Base-by-base conservation (phyloP, 2,888 invertebrate genomes). In the Epirrita christyi region DNA sequence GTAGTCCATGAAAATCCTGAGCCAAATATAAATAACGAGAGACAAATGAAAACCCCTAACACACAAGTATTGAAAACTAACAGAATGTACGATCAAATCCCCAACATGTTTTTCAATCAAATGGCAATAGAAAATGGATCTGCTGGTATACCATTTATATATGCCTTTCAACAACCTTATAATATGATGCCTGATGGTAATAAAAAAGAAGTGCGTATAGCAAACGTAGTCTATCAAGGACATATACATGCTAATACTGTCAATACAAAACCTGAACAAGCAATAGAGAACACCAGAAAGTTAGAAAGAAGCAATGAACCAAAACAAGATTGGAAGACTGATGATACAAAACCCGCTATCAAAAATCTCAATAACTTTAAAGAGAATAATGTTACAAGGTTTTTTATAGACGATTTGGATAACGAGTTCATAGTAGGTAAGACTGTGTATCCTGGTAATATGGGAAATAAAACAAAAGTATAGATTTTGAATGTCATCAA, bases 161-260 rank as follows among this genome's bases (percentile, higher is more conserved):
- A 83, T 21, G 76, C 81, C 0, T 80, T 75, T 9, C 78, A 81
- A 40, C 73, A 76, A 5, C 63, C 79, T 0, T 72, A 59, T 4
- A 21, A 21, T 10, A 57, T 61, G 1, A 5, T 61, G 0, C 49
- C 69, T 0, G 47, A 64, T 1, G 63, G 66, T 14, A 55, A 49
- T 0, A 63, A 68, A 9, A 60, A 50, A 2, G 67, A 77, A 2
- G 27, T 47, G 0, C 73, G 73, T 0, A 55, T 79, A 0, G 75
- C 77, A 0, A 82, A 65, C 27, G 63, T 81, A 0, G 62, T 81
- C 0, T 84, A 83, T 15, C 78, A 80, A 10, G 81, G 83, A 0
- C 80, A 78, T 32, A 75, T 83, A 47, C 77, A 78, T 6, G 61
- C 77, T 2, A 75, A 80, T 10, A 38, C 71, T 0, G 11, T 71